Conservation (phyloP, 2,113 vertebrate genomes). For the Rhea pennata region DNA sequence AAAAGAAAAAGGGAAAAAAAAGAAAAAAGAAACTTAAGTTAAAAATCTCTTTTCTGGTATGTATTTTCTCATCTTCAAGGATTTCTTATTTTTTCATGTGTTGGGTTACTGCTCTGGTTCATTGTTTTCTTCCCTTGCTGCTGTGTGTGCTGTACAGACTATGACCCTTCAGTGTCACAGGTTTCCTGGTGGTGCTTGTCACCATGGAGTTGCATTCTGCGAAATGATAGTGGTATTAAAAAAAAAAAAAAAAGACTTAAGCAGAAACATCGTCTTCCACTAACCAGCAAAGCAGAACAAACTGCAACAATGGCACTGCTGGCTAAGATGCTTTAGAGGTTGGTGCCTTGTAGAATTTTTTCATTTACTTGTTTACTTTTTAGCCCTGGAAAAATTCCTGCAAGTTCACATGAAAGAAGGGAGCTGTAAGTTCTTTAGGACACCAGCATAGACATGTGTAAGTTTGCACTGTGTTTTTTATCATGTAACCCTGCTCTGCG, state of each 20-base stretch:
- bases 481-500: not conserved
- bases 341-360: not conserved
- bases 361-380: fast-evolving
- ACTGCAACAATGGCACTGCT: not conserved
- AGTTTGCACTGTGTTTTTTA: not conserved
- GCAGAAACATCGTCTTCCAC: not conserved
- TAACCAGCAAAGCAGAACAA: not conserved
- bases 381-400: not conserved
- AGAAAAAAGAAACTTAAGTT: not conserved
- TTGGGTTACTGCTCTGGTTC: not conserved
- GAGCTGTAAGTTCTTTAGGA: not conserved
- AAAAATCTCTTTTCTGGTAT: not conserved
- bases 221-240: not conserved
- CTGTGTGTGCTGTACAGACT: not conserved
- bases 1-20: not conserved
- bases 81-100: not conserved
- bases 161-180: not conserved
- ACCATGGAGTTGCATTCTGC: slow-evolving; percentile 24
- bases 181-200: not conserved
- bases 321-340: fast-evolving
- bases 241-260: not conserved
- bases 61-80: slow-evolving; percentile 28
- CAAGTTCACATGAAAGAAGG: not conserved
- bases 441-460: fast-evolving
- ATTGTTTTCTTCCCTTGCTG: slow-evolving; percentile 3